Evolutionary conservation across 2,797 vertebrate species (phyloP).

Genomic region (Limnodromus scolopaceus): DNA sequence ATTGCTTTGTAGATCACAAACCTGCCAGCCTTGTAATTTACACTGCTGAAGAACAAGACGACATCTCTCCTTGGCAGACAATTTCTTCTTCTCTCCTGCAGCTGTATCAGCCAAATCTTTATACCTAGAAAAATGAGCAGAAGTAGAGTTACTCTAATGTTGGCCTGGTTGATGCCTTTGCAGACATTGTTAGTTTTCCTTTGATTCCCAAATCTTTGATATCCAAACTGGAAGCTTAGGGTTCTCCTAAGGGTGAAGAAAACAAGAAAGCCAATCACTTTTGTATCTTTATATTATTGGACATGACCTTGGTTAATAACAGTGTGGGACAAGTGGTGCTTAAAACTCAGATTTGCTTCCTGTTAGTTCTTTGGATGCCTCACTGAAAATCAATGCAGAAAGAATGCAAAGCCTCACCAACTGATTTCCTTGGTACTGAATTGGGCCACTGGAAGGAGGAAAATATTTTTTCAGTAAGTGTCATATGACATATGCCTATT

Average conservation of each 20-base stretch:
- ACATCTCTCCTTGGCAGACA: slow-evolving; percentile 86
- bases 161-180: not conserved
- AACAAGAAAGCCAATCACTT: not conserved
- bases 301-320: not conserved
- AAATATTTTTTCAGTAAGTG: not conserved
- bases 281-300: not conserved
- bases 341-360: not conserved
- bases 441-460: not conserved
- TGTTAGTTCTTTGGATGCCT: not conserved
- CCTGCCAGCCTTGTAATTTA: slow-evolving; percentile 95
- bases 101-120: slow-evolving; percentile 84
- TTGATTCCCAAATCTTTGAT: not conserved
- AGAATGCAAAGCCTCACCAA: not conserved
- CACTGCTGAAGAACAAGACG: slow-evolving; percentile 87
- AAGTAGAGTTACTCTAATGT: slow-evolving; percentile 14
- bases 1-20: slow-evolving; percentile 70
- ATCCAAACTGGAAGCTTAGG: not conserved
- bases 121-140: slow-evolving; percentile 82
- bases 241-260: not conserved
- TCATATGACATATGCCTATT: not conserved
- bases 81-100: slow-evolving; percentile 80
- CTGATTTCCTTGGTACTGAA: not conserved
- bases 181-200: not conserved
- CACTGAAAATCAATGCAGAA: not conserved
- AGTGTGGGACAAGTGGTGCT: not conserved